These are phyloP conservation scores for Salvelinus sp. DNA, from an alignment of 2,113 vertebrate genomes.

Conservation along the genomic window DNA sequence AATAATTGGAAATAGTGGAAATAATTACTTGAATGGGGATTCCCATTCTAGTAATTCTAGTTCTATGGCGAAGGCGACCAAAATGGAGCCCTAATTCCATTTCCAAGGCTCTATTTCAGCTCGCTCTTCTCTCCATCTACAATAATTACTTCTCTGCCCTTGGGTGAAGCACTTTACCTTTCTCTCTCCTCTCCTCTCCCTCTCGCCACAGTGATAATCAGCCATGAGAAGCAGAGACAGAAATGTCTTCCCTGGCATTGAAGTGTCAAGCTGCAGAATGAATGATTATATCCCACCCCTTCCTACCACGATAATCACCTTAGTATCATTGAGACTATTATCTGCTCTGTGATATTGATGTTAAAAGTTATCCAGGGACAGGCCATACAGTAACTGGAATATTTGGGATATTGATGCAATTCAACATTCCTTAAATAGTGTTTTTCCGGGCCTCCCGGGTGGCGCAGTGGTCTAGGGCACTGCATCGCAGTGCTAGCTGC, in stretches of 20 bases:
- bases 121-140: background rate
- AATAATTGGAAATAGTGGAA: background rate
- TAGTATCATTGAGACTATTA: conserved; percentile 41
- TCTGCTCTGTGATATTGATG: conserved; percentile 39
- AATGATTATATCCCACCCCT: conserved; percentile 33
- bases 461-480: too few relatives aligned
- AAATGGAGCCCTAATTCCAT: conserved; percentile 16
- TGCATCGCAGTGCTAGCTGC: too few relatives aligned
- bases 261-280: conserved; percentile 32
- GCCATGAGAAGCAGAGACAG: conserved; percentile 8
- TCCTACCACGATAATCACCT: conserved; percentile 50
- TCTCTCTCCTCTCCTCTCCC: background rate
- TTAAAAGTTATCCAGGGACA: conserved; percentile 37
- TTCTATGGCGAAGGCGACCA: conserved; percentile 17
- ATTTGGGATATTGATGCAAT: conserved; percentile 22
- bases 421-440: background rate
- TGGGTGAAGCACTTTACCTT: conserved; percentile 12
- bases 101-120: background rate
- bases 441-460: background rate
- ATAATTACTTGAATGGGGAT: too few relatives aligned
- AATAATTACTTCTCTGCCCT: conserved; percentile 37
- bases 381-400: conserved; percentile 30
- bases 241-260: conserved; percentile 18
- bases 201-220: background rate
- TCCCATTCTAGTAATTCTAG: too few relatives aligned